phyloP scores from a whole-genome alignment of 2,888 invertebrate species.

The Tinea pellionella region DNA sequence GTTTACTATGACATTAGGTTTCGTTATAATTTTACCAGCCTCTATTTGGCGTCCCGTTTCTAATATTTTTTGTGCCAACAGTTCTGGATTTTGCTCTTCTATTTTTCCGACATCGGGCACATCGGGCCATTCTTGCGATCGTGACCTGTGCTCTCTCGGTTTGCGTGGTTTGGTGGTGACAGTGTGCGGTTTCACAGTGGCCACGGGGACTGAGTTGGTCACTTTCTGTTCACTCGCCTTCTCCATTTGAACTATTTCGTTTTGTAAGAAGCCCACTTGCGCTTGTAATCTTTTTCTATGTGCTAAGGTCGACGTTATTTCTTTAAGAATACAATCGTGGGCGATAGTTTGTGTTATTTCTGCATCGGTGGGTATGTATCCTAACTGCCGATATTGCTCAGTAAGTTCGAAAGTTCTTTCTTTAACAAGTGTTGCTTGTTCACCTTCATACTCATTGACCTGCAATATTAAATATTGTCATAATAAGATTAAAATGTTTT shows the following conservation, averaged over 20 bases:
- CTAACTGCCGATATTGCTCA: slow-evolving; percentile 73
- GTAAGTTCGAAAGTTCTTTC: slow-evolving; percentile 81
- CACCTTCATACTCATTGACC: slow-evolving; percentile 77
- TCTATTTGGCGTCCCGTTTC: slow-evolving; percentile 92
- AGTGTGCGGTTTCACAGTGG: slow-evolving; percentile 55
- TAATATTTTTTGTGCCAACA: slow-evolving; percentile 88
- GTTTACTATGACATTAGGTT: slow-evolving; percentile 53
- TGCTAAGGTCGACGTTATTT: slow-evolving; percentile 85
- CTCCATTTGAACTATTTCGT: slow-evolving; percentile 81
- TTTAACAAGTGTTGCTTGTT: slow-evolving; percentile 78
- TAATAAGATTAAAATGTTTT: background rate
- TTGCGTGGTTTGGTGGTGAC: slow-evolving; percentile 66
- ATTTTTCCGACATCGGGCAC: slow-evolving; percentile 91
- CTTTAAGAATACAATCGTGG: slow-evolving; percentile 85
- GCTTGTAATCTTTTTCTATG: slow-evolving; percentile 87
- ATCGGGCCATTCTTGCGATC: slow-evolving; percentile 93
- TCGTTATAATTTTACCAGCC: slow-evolving; percentile 76
- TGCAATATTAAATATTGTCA: slow-evolving; percentile 28
- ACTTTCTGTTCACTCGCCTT: slow-evolving; percentile 75
- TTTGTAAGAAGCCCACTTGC: slow-evolving; percentile 83
- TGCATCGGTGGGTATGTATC: slow-evolving; percentile 62
- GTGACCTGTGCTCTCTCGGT: slow-evolving; percentile 77
- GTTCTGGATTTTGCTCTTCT: slow-evolving; percentile 91
- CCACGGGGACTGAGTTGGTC: slow-evolving; percentile 44
- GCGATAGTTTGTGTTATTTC: slow-evolving; percentile 77